phyloP scores from a whole-genome alignment of 2,113 vertebrate species.

The Elephantulus edwardii region DNA sequence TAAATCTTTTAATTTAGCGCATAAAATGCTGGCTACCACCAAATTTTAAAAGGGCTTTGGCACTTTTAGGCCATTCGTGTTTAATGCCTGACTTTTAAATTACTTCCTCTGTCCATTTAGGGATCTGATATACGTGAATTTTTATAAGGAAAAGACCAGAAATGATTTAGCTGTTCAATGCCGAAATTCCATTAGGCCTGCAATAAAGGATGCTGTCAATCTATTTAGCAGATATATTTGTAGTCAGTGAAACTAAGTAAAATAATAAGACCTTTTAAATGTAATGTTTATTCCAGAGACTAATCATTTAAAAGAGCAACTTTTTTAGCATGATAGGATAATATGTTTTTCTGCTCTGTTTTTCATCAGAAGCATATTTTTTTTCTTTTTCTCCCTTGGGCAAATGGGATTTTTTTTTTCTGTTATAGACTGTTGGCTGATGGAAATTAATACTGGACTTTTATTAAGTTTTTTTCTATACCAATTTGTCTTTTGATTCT shows the following conservation, averaged over 20 bases:
- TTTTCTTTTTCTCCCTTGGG: background rate
- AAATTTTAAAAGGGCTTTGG: background rate
- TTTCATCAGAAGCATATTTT: slow-evolving; percentile 20
- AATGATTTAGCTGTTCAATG: slow-evolving; percentile 43
- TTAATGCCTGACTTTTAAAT: slow-evolving; percentile 36
- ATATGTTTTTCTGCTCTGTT: slow-evolving; percentile 51
- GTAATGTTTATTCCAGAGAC: slow-evolving; percentile 54
- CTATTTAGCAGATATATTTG: slow-evolving; percentile 60
- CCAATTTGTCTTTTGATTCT: slow-evolving; percentile 17
- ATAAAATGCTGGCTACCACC: background rate
- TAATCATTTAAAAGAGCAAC: background rate
- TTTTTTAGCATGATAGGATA: background rate
- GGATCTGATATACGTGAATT: slow-evolving; percentile 32
- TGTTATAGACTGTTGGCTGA: background rate
- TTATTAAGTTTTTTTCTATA: background rate
- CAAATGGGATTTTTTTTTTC: background rate
- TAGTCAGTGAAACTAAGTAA: slow-evolving; percentile 39
- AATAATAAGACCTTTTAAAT: slow-evolving; percentile 60
- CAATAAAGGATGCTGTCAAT: slow-evolving; percentile 58
- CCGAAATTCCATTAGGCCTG: slow-evolving; percentile 67
- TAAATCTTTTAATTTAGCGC: background rate
- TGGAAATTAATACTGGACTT: background rate
- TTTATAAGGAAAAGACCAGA: slow-evolving; percentile 56
- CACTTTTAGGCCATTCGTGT: background rate
- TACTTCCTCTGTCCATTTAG: slow-evolving; percentile 24